Percentiles rank a stretch among this genome's conserved stretches.
Evolutionary conservation across 2,888 invertebrate species (phyloP).

Genomic region (Noctua janthe): DNA sequence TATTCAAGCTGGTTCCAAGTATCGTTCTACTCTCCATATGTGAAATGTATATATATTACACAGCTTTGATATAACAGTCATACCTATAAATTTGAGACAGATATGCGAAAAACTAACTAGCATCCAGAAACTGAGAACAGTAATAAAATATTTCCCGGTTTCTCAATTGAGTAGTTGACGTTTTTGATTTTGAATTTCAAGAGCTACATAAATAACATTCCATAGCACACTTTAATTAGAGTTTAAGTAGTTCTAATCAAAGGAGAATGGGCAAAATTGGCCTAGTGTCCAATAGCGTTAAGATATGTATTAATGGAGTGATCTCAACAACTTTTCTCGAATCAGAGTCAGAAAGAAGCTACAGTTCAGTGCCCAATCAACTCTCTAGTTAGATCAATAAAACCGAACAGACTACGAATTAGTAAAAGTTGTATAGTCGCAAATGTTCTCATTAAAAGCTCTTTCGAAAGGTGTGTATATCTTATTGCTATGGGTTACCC

Average conservation of each 20-base stretch:
- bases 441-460: too few species aligned
- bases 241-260: neutral
- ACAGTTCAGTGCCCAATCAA: too few species aligned
- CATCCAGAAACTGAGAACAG: neutral
- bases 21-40: slow-evolving; percentile 19
- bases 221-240: neutral
- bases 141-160: neutral
- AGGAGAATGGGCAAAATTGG: neutral
- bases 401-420: too few species aligned
- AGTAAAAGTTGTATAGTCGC: too few species aligned
- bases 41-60: slow-evolving; percentile 8
- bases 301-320: too few species aligned
- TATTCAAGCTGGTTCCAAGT: slow-evolving; percentile 41
- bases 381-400: too few species aligned
- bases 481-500: too few species aligned
- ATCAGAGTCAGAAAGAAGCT: too few species aligned
- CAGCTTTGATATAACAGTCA: neutral
- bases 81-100: neutral
- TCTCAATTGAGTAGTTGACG: neutral
- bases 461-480: too few species aligned
- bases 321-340: too few species aligned
- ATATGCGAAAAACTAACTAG: neutral
- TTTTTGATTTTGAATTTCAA: neutral
- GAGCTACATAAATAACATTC: neutral
- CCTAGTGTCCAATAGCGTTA: too few species aligned